Evolutionary conservation across 2,797 vertebrate species (phyloP).

Genomic region (Sebastes itinus): DNA sequence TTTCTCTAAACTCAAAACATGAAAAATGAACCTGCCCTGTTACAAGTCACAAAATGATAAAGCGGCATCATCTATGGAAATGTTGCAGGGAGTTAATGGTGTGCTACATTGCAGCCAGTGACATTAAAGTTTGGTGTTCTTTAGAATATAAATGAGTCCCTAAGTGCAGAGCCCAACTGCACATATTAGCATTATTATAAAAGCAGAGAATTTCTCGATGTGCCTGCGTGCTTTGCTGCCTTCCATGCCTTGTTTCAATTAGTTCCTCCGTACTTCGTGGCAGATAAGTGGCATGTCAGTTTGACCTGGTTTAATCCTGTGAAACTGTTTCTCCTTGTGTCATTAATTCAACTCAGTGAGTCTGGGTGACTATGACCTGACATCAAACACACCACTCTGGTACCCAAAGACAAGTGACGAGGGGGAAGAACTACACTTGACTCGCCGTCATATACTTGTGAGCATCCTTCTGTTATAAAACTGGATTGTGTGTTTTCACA

Average conservation of each 20-base stretch:
- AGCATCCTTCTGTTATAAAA: not conserved
- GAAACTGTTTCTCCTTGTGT: not conserved
- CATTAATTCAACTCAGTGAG: not conserved
- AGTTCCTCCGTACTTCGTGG: not conserved
- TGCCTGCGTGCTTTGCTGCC: not conserved
- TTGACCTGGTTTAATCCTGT: not conserved
- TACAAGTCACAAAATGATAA: constrained; percentile 18
- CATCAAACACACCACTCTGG: not conserved
- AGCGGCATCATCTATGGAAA: constrained; percentile 4
- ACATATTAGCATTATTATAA: not conserved
- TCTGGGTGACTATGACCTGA: constrained; percentile 19
- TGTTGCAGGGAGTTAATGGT: constrained; percentile 29
- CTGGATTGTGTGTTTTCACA: not conserved
- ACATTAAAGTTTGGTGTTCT: constrained; percentile 13
- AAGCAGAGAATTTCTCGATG: not conserved
- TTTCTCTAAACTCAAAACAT: constrained; percentile 2
- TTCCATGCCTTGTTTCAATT: not conserved
- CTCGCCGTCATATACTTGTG: not conserved
- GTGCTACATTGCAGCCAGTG: not conserved
- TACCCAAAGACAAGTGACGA: not conserved
- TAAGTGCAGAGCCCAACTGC: not conserved
- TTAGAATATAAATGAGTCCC: constrained; percentile 14
- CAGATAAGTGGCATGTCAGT: constrained; percentile 9
- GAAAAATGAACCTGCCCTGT: not conserved
- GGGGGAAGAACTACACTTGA: not conserved